Evolutionary conservation across 2,888 invertebrate genomes (phyloP).

Genomic region (Alsophila aescularia): DNA sequence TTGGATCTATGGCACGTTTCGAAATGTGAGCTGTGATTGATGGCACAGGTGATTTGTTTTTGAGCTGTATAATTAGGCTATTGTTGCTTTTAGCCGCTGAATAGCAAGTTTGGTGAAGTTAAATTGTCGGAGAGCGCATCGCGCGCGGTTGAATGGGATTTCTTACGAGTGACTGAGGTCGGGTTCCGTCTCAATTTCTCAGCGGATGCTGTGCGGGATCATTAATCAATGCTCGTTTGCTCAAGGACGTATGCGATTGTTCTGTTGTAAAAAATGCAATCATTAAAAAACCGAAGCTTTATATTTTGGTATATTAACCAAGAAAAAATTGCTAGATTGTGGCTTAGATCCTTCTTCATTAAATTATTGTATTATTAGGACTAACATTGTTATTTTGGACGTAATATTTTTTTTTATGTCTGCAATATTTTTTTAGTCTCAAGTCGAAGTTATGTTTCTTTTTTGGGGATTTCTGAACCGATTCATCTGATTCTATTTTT

Average conservation of each 20-base stretch:
- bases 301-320: not conserved
- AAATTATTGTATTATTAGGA: too few relatives aligned
- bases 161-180: slow-evolving; percentile 56
- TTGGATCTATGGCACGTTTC: slow-evolving; percentile 32
- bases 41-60: slow-evolving; percentile 63
- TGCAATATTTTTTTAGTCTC: too few relatives aligned
- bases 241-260: slow-evolving; percentile 58
- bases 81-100: slow-evolving; percentile 61
- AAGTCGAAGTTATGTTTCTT: too few relatives aligned
- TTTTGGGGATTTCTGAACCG: too few relatives aligned
- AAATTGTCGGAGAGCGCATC: slow-evolving; percentile 49
- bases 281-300: not conserved
- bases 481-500: too few relatives aligned
- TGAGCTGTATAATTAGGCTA: slow-evolving; percentile 69
- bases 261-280: slow-evolving; percentile 50
- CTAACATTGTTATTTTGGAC: too few relatives aligned
- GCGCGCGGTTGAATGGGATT: slow-evolving; percentile 54
- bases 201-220: slow-evolving; percentile 48
- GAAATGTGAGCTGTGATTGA: slow-evolving; percentile 57
- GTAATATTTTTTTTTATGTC: too few relatives aligned
- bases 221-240: slow-evolving; percentile 76
- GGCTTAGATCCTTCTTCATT: too few relatives aligned
- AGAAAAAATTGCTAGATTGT: too few relatives aligned
- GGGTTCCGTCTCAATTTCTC: slow-evolving; percentile 61
- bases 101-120: slow-evolving; percentile 56